Conservation (phyloP, 35 echinoderm and acorn worm genomes). For the Ptychodera flava region DNA sequence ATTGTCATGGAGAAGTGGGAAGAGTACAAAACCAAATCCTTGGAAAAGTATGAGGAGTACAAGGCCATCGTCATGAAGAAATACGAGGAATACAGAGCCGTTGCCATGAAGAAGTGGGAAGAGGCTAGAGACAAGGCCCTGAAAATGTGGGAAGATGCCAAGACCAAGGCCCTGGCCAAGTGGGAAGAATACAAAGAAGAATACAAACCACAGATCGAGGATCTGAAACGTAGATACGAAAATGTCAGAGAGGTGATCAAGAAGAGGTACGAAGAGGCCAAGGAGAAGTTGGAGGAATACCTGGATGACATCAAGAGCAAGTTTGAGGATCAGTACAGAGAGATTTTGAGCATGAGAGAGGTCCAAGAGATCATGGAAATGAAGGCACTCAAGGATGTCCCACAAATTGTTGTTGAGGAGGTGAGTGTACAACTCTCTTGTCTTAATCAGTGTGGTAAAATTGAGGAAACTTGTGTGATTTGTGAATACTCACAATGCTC, state of each 20-base stretch:
- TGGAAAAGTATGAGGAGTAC: background rate
- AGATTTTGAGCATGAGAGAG: slow-evolving; percentile 12
- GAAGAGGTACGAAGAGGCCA: background rate
- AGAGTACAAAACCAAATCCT: background rate
- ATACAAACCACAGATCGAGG: slow-evolving; percentile 8
- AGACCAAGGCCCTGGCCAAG: slow-evolving; percentile 12
- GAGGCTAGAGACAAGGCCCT: background rate
- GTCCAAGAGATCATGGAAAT: background rate
- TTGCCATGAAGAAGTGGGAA: background rate
- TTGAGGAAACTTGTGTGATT: no score
- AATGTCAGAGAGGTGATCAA: background rate
- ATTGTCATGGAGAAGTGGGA: background rate
- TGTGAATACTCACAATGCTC: no score
- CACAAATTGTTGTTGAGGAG: background rate
- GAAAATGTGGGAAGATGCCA: background rate
- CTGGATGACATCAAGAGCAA: slow-evolving; percentile 9
- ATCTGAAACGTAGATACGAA: background rate
- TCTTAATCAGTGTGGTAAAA: no score
- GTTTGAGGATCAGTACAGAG: slow-evolving; percentile 7
- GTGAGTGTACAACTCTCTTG: no score
- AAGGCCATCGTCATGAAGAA: background rate
- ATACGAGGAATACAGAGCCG: background rate
- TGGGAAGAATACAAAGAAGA: slow-evolving; percentile 13
- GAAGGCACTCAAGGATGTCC: background rate
- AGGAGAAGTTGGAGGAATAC: slow-evolving; percentile 16